Conservation (phyloP, 1,140 invertebrate genomes). For the Drosophila melanica region DNA sequence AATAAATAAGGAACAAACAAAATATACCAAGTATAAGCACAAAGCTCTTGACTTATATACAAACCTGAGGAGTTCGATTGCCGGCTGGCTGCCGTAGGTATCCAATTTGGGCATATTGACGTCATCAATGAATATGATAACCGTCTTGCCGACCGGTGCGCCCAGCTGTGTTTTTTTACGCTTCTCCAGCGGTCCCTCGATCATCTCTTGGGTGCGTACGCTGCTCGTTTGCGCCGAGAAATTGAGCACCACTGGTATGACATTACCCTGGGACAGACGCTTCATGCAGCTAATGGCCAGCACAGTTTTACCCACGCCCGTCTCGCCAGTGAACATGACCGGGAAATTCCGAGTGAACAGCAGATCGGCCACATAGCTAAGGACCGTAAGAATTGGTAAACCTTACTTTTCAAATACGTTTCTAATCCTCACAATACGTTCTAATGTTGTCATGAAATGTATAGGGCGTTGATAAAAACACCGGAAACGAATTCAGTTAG, state of each 20-base stretch:
- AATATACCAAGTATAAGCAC: not conserved
- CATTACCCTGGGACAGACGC: constrained; percentile 86
- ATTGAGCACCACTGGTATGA: constrained; percentile 91
- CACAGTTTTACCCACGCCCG: constrained; percentile 94
- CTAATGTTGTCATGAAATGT: no score
- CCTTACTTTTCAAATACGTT: no score
- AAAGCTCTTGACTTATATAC: constrained; percentile 20
- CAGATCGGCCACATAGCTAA: constrained; percentile 89
- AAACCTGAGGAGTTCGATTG: constrained; percentile 93
- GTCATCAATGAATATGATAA: constrained; percentile 92
- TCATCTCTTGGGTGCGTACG: constrained; percentile 90
- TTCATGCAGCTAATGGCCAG: constrained; percentile 90
- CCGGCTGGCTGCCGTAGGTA: constrained; percentile 94
- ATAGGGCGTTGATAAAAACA: no score
- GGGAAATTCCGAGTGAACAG: constrained; percentile 89
- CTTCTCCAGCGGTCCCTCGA: constrained; percentile 92
- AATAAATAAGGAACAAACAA: not conserved
- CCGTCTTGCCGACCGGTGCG: constrained; percentile 92
- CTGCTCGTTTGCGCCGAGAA: constrained; percentile 96
- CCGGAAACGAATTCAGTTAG: no score
- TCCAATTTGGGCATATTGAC: constrained; percentile 95
- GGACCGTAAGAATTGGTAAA: no score
- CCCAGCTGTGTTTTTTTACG: constrained; percentile 92
- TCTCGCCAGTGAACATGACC: constrained; percentile 90
- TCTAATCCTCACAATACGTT: no score